These are phyloP conservation scores for Ibidorhyncha struthersii DNA, from an alignment of 2,113 vertebrate genomes.

Conservation along the genomic window DNA sequence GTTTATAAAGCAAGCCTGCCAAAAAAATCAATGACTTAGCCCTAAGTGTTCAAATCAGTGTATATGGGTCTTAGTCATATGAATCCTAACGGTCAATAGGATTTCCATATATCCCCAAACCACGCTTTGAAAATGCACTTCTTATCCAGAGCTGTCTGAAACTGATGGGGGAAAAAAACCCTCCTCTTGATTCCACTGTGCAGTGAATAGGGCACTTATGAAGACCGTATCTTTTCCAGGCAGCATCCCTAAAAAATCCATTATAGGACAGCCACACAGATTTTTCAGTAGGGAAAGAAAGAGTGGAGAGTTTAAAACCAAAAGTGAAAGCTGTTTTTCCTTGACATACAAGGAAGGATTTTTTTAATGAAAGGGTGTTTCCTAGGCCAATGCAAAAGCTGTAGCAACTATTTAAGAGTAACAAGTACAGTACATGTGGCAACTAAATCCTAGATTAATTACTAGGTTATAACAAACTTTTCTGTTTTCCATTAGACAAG, in stretches of 20 bases:
- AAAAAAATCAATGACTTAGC: constrained; percentile 15
- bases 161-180: not conserved
- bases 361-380: not conserved
- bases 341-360: rapidly evolving
- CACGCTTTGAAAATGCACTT: not conserved
- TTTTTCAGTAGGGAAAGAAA: not conserved
- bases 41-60: not conserved
- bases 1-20: not conserved
- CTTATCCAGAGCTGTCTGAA: not conserved
- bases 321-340: not conserved
- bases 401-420: not conserved
- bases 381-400: not conserved
- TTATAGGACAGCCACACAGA: not conserved
- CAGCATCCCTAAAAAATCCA: not conserved
- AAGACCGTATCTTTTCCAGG: not conserved
- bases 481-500: not conserved
- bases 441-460: not conserved
- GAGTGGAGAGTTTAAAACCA: not conserved
- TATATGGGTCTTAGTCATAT: not conserved
- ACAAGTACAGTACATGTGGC: rapidly evolving
- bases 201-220: not conserved
- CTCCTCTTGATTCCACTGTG: not conserved
- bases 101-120: constrained; percentile 1
- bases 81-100: not conserved
- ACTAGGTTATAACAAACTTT: not conserved